Conservation (phyloP, 2,113 vertebrate species). For the Buteo buteo region DNA sequence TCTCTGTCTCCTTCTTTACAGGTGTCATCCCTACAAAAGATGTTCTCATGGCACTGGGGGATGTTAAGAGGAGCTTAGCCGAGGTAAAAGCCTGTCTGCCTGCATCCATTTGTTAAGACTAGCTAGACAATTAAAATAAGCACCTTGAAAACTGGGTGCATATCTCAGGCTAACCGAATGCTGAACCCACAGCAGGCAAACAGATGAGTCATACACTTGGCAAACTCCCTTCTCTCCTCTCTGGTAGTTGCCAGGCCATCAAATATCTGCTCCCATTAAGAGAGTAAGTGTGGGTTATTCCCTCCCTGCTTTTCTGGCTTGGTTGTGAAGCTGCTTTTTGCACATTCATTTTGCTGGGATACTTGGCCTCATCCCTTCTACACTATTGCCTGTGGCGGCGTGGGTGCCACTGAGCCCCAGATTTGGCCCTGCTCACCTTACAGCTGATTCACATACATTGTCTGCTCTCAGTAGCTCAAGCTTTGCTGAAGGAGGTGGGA, state of each 20-base stretch:
- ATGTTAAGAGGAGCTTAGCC: slow-evolving; percentile 82
- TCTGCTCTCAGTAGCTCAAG: not conserved
- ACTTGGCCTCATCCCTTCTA: not conserved
- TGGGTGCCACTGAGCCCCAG: not conserved
- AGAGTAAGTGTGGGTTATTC: not conserved
- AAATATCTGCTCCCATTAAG: not conserved
- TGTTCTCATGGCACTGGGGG: slow-evolving; percentile 85
- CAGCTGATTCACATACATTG: not conserved
- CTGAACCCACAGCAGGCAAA: slow-evolving; percentile 9
- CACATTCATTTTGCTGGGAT: not conserved
- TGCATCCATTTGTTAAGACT: not conserved
- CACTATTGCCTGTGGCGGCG: fast-evolving
- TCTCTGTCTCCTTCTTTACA: slow-evolving; percentile 48
- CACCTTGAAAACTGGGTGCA: not conserved
- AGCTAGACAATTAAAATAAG: slow-evolving; percentile 18
- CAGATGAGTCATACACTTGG: not conserved
- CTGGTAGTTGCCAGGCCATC: slow-evolving; percentile 14
- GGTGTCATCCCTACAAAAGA: slow-evolving; percentile 89
- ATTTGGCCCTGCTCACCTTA: not conserved
- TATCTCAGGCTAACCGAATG: not conserved
- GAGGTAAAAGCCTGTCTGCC: slow-evolving; percentile 77
- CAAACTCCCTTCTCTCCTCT: not conserved
- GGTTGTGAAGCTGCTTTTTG: not conserved
- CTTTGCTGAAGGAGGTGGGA: not conserved
- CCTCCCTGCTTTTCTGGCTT: not conserved